Conservation (phyloP, 2,888 invertebrate species). For the Campaea margaritaria region DNA sequence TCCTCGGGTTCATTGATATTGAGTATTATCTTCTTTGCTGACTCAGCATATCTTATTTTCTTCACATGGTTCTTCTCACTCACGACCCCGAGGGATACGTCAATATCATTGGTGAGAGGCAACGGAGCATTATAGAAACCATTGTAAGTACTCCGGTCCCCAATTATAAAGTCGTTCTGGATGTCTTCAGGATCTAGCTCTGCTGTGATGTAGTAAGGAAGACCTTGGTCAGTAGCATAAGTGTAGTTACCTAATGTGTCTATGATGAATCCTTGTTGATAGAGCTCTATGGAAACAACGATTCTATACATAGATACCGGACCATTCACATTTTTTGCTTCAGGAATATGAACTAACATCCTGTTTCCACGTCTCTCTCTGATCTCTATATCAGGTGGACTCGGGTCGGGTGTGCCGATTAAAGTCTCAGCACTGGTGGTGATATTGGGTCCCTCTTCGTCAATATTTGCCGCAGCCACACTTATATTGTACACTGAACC, state of each 20-base stretch:
- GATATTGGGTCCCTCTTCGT: constrained; percentile 85
- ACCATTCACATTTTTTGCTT: constrained; percentile 90
- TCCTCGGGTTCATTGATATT: constrained; percentile 81
- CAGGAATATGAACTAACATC: constrained; percentile 88
- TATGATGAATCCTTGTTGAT: constrained; percentile 86
- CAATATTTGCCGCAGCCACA: constrained; percentile 87
- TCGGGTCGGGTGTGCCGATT: constrained; percentile 89
- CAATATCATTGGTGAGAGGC: constrained; percentile 85
- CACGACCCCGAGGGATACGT: constrained; percentile 89
- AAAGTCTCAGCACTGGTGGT: constrained; percentile 87
- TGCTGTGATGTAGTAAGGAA: constrained; percentile 93
- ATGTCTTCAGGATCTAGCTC: constrained; percentile 89
- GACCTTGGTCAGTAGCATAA: constrained; percentile 87
- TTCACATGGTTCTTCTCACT: constrained; percentile 88
- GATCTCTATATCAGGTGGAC: constrained; percentile 88
- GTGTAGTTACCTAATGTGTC: constrained; percentile 87
- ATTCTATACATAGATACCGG: constrained; percentile 91
- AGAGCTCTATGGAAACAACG: constrained; percentile 88
- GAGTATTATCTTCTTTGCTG: constrained; percentile 81
- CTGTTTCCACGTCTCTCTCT: constrained; percentile 85
- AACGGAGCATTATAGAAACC: constrained; percentile 92
- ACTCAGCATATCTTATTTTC: constrained; percentile 87
- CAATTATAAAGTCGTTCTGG: constrained; percentile 89
- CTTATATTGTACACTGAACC: constrained; percentile 91
- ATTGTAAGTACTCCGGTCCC: constrained; percentile 90